A percentile compares a stretch with the other conserved stretches of the same genome.
Evolutionary conservation across 2,888 invertebrate species (phyloP).

Genomic region (Drosophila conformis): DNA sequence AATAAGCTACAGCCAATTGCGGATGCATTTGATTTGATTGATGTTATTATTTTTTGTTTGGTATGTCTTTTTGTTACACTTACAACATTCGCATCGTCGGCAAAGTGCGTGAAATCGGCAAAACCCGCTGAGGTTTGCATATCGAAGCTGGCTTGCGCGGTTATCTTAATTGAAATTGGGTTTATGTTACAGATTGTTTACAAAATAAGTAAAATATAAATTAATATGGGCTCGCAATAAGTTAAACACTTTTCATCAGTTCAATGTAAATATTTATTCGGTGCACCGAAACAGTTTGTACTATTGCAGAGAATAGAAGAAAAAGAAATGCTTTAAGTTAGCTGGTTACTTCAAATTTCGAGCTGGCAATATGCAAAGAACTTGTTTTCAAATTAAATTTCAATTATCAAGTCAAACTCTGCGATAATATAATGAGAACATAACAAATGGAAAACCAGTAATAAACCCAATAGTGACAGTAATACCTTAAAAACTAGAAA

Average conservation of each 20-base stretch:
- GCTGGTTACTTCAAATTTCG: neutral
- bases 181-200: conserved; percentile 48
- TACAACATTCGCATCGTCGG: conserved; percentile 77
- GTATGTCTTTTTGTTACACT: conserved; percentile 53
- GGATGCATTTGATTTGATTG: conserved; percentile 38
- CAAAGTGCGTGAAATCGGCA: conserved; percentile 90
- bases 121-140: conserved; percentile 85
- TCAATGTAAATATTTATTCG: conserved; percentile 29
- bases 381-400: conserved; percentile 13
- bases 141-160: conserved; percentile 84
- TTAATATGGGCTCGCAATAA: conserved; percentile 16
- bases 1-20: conserved; percentile 56
- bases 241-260: conserved; percentile 11
- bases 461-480: neutral
- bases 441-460: neutral
- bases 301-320: conserved; percentile 4
- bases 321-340: neutral
- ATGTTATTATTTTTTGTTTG: conserved; percentile 39
- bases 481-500: neutral
- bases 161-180: conserved; percentile 75
- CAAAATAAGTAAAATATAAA: conserved; percentile 30
- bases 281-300: conserved; percentile 4
- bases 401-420: conserved; percentile 8
- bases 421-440: conserved; percentile 2
- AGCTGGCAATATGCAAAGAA: neutral